Base-by-base conservation (phyloP, 2,888 invertebrate species). In the Cerastis rubricosa region DNA sequence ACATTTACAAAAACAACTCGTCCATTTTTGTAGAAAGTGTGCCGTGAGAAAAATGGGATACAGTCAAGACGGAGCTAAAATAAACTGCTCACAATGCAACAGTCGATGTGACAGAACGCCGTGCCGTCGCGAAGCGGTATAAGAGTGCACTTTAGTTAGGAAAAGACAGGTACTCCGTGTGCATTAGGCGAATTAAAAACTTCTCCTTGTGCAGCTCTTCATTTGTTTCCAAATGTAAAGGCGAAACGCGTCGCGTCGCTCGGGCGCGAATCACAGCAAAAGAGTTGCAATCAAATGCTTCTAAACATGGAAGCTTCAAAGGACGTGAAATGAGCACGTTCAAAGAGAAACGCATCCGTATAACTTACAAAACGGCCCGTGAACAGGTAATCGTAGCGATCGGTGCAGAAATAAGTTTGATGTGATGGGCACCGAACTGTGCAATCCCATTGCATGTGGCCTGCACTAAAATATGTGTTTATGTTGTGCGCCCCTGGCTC, bases 121-220 rank as follows among this genome's bases (percentile, higher is more conserved):
- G 87, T 88, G 89, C 90, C 90, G 90, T 88, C 90, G 88, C 89
- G 92, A 93, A 93, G 91, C 92, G 92, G 90, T 94, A 93, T 89
- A 93, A 94, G 91, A 92, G 92, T 93, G 94, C 93, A 93, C 93
- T 94, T 94, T 94, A 94, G 90, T 94, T 93, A 93, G 92, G 91
- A 92, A 94, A 93, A 93, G 92, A 93, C 93, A 93, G 91, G 92
- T 93, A 93, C 93, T 92, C 89, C 87, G 91, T 89, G 92, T 96
- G 95, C 96, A 96, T 96, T 96, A 96, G 96, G 95, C 94, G 93
- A 96, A 96, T 96, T 96, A 96, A 96, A 96, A 96, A 95, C 92
- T 93, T 92, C 93, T 91, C 90, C 92, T 92, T 91, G 87, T 91
- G 91, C 91, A 90, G 88, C 90, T 93, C 92, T 91, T 93, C 95